Evolutionary conservation across 1,140 invertebrate species (phyloP), one percentile per base, ranked within the genome.

Genomic region (Drosophila sp.): DNA sequence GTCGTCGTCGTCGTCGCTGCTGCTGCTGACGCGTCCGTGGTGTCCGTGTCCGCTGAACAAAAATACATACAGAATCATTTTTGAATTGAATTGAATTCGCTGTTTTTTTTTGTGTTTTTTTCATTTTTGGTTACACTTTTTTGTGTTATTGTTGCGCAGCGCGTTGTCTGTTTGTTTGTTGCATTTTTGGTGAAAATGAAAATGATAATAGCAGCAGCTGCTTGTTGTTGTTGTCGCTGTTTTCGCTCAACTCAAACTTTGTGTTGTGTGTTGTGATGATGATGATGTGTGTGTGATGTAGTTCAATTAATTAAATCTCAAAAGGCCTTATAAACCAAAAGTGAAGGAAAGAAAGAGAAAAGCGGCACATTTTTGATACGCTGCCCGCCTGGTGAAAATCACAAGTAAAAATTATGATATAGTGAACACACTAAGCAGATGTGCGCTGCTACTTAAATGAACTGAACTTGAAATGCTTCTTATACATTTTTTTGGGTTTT

Each of bases 381-480:
- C 25, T 61, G 60, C 29, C 4, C 17, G 38, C n/a, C 44, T 50
- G 47, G 41, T 33, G 17, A 67, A 58, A 68, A 29, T 44, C 44
- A 69, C 30, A 29, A 55, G 25, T 8, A 47, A 44, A 38, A 30
- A 11, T 35, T 23, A 17, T 17, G 40, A 76, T 69, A 4, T n/a
- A 17, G 17, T 17, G 17, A 17, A 3, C 44, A 23, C 44, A 47
- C 44, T 2, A 17, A 17, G 17, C 5, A 35, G 1, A 35, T 47
- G 44, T 25, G 44, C 25, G 44, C 17, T 17, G 17, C 17, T 17
- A 17, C 17, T 17, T 17, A 62, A 76, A 32, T 63, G 56, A 68
- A 76, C 40, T 69, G 73, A 76, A 76, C 73, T 76, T 76, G 73
- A 76, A 76, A 76, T 76, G 73, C 66, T 76, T 76, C 66, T 70